Base-by-base conservation (phyloP, 2,888 invertebrate genomes). In the Amphipyra tragopoginis region DNA sequence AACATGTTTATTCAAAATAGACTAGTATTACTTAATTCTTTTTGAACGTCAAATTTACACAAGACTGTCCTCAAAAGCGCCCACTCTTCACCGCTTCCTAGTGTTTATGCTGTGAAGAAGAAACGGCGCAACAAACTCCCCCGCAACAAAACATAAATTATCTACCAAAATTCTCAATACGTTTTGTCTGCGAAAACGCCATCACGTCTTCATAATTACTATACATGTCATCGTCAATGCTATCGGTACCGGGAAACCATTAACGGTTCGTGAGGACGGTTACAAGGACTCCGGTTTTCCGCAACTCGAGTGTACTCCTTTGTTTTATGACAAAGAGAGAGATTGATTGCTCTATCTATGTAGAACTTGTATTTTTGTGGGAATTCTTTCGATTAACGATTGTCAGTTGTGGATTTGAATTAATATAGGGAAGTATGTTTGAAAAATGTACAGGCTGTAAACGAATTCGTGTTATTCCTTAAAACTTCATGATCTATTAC, bases 201-300 rank as follows among this genome's bases (percentile, higher is more conserved):
- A 21, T 45, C 54, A 62, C 59, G 52, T 72, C 66, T 60, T 76
- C 64, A 68, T 69, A 79, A 79, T 79, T 78, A 77, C 75, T 79
- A 72, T 67, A 79, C 74, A 75, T 74, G 75, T 76, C 76, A 77
- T 79, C 72, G 69, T 81, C 82, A 84, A 80, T 79, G 79, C 58
- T 65, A 80, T 77, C 67, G 83, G 83, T 64, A 80, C 78, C 67
- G 83, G 83, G 82, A 86, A 85, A 81, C 85, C 84, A 87, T 87
- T 85, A 84, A 57, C 66, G 52, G 65, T 63, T 65, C 63, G 72
- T 78, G 79, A 83, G 87, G 84, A 85, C 80, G 75, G 65, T 60
- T 48, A 48, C 81, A 79, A 83, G 82, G 81, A 81, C 80, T 57
- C 38, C 48, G 56, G 79, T 85, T 88, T 85, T 88, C 88, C 86